Conservation (phyloP, 2,113 vertebrate genomes). For the Chinchilla lanigera region DNA sequence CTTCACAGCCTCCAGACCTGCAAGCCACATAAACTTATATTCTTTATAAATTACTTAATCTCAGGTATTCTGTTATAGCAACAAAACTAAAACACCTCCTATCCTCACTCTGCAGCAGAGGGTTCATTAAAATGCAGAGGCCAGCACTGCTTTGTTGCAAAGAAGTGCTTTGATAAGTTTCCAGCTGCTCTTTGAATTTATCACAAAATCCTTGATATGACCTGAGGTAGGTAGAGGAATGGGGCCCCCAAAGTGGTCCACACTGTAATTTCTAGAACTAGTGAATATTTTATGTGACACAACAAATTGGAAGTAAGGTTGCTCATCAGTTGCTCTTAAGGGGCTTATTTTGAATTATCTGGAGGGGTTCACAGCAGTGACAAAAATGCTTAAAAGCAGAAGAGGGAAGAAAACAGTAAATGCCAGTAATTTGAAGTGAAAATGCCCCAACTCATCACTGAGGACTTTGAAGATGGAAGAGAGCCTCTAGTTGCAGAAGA, state of each 20-base stretch:
- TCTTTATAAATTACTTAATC: background rate
- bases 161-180: background rate
- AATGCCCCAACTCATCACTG: background rate
- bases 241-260: background rate
- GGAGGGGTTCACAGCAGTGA: background rate
- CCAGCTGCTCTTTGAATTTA: background rate
- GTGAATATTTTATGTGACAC: background rate
- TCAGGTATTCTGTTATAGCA: background rate
- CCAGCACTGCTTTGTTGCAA: background rate
- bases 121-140: background rate
- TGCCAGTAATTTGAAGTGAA: background rate
- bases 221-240: background rate
- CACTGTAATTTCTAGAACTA: background rate
- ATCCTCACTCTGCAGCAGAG: accelerated
- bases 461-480: background rate
- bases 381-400: background rate
- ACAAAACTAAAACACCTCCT: background rate
- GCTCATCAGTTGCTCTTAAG: background rate
- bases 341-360: background rate
- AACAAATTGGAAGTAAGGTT: background rate
- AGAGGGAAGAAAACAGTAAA: background rate
- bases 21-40: background rate
- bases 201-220: background rate
- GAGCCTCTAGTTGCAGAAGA: background rate
- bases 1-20: background rate